Base-by-base conservation (phyloP, 2,888 invertebrate species). In the Cantharis flavilabris region DNA sequence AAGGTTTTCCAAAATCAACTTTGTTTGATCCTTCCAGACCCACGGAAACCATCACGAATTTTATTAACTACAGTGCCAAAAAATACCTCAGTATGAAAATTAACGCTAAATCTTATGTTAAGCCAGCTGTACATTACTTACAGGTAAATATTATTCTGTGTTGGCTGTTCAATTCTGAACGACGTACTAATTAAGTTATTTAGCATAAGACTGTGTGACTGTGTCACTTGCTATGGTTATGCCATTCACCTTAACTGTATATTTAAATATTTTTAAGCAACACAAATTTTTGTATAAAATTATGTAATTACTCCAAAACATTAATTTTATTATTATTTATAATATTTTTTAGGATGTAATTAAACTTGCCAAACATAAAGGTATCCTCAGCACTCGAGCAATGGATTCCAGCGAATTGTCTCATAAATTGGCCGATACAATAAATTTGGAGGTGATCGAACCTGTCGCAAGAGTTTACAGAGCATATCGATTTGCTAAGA, bases 391-490 rank as follows among this genome's bases (percentile, higher is more conserved):
- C 16, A 90, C 81, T 64, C 79, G 76, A 11, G 83, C 90, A 71
- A 90, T 93, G 62, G 94, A 94, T 85, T 92, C 94, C 83, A 91
- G 92, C 83, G 93, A 94, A 75, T 88, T 96, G 9, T 94, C 94
- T 11, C 93, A 94, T 86, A 92, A 93, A 83, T 87, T 96, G 78
- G 94, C 95, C 0, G 94, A 96, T 85, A 93, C 94, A 1, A 91
- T 96, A 71, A 96, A 96, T 87, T 88, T 95, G 84, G 96, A 96
- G 88, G 91, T 96, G 76, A 94, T 96, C 72, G 95, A 95, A 85
- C 96, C 96, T 0, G 91, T 96, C 26, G 91, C 95, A n/a, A 91
- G 95, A 86, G 94, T 95, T 13, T 94, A 95, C 89, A 89, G 96
- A 71, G 96, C 95, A 1, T 96, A 94, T 89, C 92, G 93, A 84